Evolutionary conservation across 2,888 invertebrate species (phyloP).

Genomic region (Arrhopalites spinosus): DNA sequence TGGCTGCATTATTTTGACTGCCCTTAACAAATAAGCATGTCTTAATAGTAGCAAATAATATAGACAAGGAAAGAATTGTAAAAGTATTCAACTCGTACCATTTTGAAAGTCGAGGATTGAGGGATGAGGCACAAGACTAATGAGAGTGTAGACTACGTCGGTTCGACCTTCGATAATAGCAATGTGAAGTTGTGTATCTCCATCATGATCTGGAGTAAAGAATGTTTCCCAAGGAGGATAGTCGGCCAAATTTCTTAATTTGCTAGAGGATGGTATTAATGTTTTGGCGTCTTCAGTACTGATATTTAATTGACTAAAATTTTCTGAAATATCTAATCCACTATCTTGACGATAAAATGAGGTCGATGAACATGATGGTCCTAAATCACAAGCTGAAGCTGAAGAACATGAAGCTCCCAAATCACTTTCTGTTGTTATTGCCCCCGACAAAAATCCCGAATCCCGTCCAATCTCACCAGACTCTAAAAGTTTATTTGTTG

Average conservation of each 20-base stretch:
- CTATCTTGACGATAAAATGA: constrained; percentile 65
- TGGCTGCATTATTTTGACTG: too few relatives aligned
- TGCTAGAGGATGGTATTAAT: constrained; percentile 5
- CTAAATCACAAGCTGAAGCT: constrained; percentile 48
- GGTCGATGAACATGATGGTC: constrained; percentile 42
- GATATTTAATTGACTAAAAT: constrained; percentile 51
- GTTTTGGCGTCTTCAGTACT: constrained; percentile 40
- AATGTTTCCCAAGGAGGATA: constrained; percentile 67
- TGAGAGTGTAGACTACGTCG: constrained; percentile 74
- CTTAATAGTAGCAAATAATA: too few relatives aligned
- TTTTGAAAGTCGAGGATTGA: constrained; percentile 79
- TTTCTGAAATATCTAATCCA: constrained; percentile 65
- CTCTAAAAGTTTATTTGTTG: constrained; percentile 13
- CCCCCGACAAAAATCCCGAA: constrained; percentile 54
- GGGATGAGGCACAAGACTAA: constrained; percentile 77
- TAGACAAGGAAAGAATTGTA: too few relatives aligned
- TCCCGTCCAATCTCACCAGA: constrained; percentile 43
- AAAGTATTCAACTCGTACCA: constrained; percentile 68
- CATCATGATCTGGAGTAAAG: constrained; percentile 79
- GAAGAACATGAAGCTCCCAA: constrained; percentile 41
- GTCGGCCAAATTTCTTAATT: constrained; percentile 29
- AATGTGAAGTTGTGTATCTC: constrained; percentile 87
- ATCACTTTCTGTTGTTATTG: constrained; percentile 54
- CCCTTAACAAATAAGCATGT: neutral
- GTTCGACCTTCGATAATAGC: constrained; percentile 77